Evolutionary conservation across 2,797 vertebrate genomes (phyloP).

Genomic region (Graptemys geographica): DNA sequence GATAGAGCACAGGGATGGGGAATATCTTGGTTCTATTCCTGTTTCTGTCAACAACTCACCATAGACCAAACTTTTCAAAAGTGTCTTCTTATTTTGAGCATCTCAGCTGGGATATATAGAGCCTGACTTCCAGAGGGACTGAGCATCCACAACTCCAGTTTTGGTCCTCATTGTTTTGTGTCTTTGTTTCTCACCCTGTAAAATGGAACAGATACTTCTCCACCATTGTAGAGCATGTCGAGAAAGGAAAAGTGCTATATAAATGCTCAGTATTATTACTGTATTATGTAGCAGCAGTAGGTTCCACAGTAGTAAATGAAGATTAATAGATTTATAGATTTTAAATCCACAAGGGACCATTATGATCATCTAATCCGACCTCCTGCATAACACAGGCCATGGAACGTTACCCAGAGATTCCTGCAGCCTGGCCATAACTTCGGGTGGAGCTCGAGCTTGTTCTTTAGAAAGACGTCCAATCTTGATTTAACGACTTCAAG

Average conservation of each 20-base stretch:
- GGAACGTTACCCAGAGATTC: not conserved
- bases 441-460: not conserved
- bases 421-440: not conserved
- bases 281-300: not conserved
- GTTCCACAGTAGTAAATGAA: not conserved
- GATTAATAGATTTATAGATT: not conserved
- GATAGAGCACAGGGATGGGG: not conserved
- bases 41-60: not conserved
- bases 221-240: constrained; percentile 9
- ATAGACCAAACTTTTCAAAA: not conserved
- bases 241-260: constrained; percentile 31
- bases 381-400: not conserved
- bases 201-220: constrained; percentile 33
- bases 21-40: not conserved
- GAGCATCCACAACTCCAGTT: constrained; percentile 35
- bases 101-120: not conserved
- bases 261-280: constrained; percentile 30
- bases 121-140: constrained; percentile 12
- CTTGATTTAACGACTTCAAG: not conserved
- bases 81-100: not conserved
- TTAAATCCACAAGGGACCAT: not conserved
- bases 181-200: not conserved
- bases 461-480: not conserved
- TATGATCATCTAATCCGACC: not conserved
- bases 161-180: not conserved